Evolutionary conservation across 2,888 invertebrate species (phyloP).

Genomic region (Nephrotoma flavescens): DNA sequence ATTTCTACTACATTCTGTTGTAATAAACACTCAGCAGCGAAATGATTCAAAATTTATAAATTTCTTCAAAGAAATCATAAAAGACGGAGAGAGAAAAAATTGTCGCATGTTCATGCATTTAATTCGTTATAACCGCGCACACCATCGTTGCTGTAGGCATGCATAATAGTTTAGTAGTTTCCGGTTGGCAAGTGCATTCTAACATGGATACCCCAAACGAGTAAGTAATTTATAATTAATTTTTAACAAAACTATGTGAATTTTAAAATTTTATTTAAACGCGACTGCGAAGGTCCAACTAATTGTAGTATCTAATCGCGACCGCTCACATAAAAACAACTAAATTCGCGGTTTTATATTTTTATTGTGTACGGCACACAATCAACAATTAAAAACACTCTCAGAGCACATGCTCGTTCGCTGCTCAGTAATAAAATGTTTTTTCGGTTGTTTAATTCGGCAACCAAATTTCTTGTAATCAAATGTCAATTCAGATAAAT

Average conservation of each 20-base stretch:
- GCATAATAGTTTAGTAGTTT: neutral
- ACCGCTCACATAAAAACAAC: neutral
- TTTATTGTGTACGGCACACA: neutral
- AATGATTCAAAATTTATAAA: neutral
- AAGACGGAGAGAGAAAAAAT: neutral
- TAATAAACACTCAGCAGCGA: neutral
- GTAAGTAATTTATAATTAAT: neutral
- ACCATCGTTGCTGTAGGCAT: neutral
- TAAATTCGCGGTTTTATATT: neutral
- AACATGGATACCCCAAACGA: neutral
- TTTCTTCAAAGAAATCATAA: neutral
- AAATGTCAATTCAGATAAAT: neutral
- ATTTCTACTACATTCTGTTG: neutral
- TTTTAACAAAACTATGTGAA: neutral
- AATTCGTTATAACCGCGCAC: neutral
- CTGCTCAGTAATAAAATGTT: neutral
- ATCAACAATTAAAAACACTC: neutral
- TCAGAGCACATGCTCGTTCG: neutral
- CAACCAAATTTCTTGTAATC: neutral
- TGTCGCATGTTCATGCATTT: neutral
- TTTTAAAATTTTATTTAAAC: neutral
- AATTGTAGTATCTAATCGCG: neutral
- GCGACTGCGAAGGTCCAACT: neutral
- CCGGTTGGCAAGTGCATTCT: neutral
- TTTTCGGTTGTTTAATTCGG: neutral